Percentiles rank a stretch among this genome's conserved stretches.
Conservation (phyloP, 1,140 invertebrate species). For the Brachystomella parvula region DNA sequence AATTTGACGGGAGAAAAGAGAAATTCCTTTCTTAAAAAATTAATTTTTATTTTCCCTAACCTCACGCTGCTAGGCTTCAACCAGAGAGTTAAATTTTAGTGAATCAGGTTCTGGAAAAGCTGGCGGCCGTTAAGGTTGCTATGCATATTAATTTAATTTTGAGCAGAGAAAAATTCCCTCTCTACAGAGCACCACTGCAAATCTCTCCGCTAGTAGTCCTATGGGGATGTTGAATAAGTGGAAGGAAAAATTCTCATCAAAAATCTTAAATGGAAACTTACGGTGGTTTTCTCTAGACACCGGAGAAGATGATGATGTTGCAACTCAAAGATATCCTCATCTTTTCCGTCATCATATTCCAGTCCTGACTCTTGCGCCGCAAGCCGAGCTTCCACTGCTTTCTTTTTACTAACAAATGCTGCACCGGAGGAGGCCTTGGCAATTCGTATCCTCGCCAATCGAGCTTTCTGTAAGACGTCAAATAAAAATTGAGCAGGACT, state of each 20-base stretch:
- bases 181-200: too few species aligned
- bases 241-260: background rate
- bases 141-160: too few species aligned
- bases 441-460: constrained; percentile 91
- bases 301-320: constrained; percentile 97
- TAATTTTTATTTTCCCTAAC: too few species aligned
- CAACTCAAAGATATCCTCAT: constrained; percentile 96
- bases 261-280: constrained; percentile 47
- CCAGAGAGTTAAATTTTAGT: too few species aligned
- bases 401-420: constrained; percentile 97
- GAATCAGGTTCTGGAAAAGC: too few species aligned
- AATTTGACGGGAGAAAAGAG: too few species aligned
- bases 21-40: too few species aligned
- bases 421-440: constrained; percentile 98
- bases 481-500: background rate
- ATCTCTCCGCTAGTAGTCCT: too few species aligned
- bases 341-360: constrained; percentile 77
- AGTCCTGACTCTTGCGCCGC: constrained; percentile 84
- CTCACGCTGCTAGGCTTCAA: too few species aligned
- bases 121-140: too few species aligned
- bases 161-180: too few species aligned
- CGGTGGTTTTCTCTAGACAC: constrained; percentile 97
- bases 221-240: too few species aligned
- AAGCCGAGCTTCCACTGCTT: constrained; percentile 89
- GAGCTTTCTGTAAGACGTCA: constrained; percentile 74